Evolutionary conservation across 2,888 invertebrate genomes (phyloP).

Genomic region (Orthosia cruda): DNA sequence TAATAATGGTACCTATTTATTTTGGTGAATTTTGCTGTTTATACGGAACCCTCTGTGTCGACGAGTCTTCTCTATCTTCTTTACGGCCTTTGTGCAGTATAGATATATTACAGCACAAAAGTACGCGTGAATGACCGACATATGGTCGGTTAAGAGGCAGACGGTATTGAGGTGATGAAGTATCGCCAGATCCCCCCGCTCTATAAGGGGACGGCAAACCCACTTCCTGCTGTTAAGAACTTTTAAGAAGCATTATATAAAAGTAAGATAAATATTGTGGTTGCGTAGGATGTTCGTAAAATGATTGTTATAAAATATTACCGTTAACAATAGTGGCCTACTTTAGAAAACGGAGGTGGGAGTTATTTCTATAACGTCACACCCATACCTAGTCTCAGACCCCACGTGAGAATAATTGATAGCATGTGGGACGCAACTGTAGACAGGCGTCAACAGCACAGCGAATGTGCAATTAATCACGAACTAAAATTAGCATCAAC

Average conservation of each 20-base stretch:
- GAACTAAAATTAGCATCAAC: conserved; percentile 3
- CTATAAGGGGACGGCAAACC: background rate
- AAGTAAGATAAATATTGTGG: background rate
- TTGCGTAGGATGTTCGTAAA: background rate
- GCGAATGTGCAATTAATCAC: conserved; percentile 17
- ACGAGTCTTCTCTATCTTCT: background rate
- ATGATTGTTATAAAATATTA: background rate
- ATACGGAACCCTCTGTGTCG: background rate
- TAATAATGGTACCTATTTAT: no score
- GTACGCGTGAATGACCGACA: background rate
- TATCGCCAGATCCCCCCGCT: conserved; percentile 1
- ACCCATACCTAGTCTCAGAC: conserved; percentile 21
- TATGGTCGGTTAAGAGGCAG: background rate
- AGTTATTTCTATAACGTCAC: conserved; percentile 31
- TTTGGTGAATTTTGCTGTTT: background rate
- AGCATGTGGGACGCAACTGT: conserved; percentile 51
- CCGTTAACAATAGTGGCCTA: background rate
- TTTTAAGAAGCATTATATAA: background rate
- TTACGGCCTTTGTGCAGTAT: background rate
- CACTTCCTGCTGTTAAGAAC: conserved; percentile 4
- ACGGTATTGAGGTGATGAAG: background rate
- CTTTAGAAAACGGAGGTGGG: background rate
- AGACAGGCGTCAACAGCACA: conserved; percentile 1
- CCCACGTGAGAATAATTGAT: conserved; percentile 52
- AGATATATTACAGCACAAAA: background rate